Evolutionary conservation across 2,797 vertebrate species (phyloP), one percentile per base, ranked within the genome.

Genomic region (Sebastes oblongus): DNA sequence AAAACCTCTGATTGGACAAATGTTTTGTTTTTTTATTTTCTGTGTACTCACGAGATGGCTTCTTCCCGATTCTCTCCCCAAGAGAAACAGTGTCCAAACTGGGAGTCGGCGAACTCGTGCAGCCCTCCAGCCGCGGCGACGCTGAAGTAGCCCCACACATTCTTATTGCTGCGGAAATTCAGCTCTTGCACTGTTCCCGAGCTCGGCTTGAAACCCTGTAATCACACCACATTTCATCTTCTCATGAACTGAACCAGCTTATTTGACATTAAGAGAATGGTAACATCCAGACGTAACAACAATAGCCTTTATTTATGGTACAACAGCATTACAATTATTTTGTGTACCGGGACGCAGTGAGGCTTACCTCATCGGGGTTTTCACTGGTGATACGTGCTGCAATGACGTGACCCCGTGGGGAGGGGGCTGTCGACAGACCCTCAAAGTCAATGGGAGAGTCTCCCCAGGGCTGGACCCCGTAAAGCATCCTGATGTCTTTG

Each of bases 61-160:
- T 99, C 98, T 88, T 99, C 98, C 7, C 98, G 96, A 88, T 99
- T 99, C 94, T 99, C 98, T 85, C 98, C 98, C 98, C 98, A 99
- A 4, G 98, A 99, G 94, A 99, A 99, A 90, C 98, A 99, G 91
- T 99, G 98, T 25, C 98, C 98, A 74, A 99, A 99, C 75, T 99
- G 98, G 77, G 98, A 99, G 91, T 99, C 98, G 0, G 98, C 98
- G 88, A 99, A 99, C 87, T 99, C 98, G 8, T 99, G 98, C 79
- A 99, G 96, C 9, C 98, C 98, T 24, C 98, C 98, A 34, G 98
- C 98, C 2, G 98, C 98, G n/a, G 98, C 98, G 20, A 99, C 98
- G 3, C 98, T 99, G 93, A 99, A 99, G 95, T 99, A 99, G 76
- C 98, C 98, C 98, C 98, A 99, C 55, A 99, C 98, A 0, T 99